Percentiles rank a stretch among this genome's conserved stretches.
These are phyloP conservation scores for Aphelocoma californica DNA, from an alignment of 2,797 vertebrate genomes.

Conservation along the genomic window DNA sequence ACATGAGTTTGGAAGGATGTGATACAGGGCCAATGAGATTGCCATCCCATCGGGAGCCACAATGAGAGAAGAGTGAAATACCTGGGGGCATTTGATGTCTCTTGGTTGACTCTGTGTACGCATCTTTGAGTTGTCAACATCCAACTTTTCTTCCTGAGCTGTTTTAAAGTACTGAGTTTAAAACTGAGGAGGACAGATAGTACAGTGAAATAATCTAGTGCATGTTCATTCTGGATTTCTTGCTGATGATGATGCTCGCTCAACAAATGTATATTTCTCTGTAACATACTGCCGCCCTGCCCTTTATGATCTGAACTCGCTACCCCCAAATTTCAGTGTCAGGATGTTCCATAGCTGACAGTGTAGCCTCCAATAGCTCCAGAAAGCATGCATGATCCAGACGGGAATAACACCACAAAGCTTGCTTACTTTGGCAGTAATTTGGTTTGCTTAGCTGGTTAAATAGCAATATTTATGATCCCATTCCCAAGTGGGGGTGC, in stretches of 20 bases:
- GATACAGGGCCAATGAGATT: not conserved
- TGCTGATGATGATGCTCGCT: not conserved
- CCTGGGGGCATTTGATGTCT: not conserved
- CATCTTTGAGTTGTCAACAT: not conserved
- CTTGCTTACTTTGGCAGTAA: slow-evolving; percentile 2
- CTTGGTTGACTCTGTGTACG: not conserved
- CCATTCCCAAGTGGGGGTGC: not conserved
- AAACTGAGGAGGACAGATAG: not conserved
- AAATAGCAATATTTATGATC: not conserved
- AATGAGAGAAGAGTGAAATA: not conserved
- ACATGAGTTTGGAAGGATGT: not conserved
- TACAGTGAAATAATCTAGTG: not conserved
- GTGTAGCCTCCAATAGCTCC: not conserved
- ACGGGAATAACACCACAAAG: not conserved
- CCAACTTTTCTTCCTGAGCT: not conserved
- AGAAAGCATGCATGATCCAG: not conserved
- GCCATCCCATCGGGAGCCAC: not conserved
- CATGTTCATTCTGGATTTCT: not conserved
- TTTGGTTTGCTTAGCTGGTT: not conserved
- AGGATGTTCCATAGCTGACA: not conserved
- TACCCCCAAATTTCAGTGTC: not conserved
- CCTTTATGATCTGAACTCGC: not conserved
- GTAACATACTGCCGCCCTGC: not conserved
- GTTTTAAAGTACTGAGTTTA: not conserved
- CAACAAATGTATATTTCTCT: not conserved